Conservation (phyloP, 2,888 invertebrate species). For the Geophilus truncorum region DNA sequence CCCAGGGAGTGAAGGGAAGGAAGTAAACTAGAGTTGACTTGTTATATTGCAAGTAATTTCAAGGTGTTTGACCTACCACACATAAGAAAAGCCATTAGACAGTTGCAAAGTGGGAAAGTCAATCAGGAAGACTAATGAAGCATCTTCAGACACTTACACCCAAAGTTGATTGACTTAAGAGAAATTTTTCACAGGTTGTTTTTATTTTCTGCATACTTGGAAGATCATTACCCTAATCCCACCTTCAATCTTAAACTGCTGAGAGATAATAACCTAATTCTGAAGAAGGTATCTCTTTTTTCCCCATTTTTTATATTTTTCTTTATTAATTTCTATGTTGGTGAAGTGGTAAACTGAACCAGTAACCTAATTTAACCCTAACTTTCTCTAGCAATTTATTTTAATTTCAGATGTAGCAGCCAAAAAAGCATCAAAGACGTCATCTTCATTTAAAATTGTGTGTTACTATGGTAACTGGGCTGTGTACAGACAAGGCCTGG, state of each 20-base stretch:
- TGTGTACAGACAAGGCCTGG: slow-evolving; percentile 63
- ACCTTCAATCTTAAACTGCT: background rate
- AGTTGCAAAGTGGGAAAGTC: background rate
- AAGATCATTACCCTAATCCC: background rate
- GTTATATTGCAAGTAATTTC: background rate
- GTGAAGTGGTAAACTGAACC: too few relatives aligned
- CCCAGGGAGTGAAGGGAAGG: background rate
- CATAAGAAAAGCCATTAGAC: background rate
- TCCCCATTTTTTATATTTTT: background rate
- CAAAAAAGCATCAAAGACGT: background rate
- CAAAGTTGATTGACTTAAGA: background rate
- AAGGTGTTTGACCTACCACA: slow-evolving; percentile 1
- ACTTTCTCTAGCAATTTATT: background rate
- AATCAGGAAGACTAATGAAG: background rate
- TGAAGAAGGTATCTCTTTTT: background rate
- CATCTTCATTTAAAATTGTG: slow-evolving; percentile 39
- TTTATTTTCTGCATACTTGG: background rate
- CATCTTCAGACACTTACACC: background rate
- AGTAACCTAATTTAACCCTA: background rate
- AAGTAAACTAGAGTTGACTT: background rate
- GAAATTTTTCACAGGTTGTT: background rate
- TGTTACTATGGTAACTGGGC: slow-evolving; percentile 44
- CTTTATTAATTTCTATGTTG: too few relatives aligned
- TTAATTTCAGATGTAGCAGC: background rate
- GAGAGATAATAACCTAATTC: background rate